Evolutionary conservation across 2,113 vertebrate genomes (phyloP).

Genomic region (Pluvianellus socialis): DNA sequence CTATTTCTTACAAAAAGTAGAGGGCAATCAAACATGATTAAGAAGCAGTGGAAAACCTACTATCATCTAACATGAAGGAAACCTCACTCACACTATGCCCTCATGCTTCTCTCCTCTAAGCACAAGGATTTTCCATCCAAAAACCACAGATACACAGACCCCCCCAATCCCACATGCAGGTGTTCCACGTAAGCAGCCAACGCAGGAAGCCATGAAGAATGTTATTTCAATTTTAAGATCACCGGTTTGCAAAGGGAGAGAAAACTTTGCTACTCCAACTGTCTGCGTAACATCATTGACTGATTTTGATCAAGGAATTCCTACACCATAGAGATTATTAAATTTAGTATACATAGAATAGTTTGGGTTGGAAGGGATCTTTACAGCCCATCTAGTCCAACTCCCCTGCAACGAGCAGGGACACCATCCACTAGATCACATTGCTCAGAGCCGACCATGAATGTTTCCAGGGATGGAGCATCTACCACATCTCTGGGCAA

Average conservation of each 20-base stretch:
- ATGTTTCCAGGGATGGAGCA: background rate
- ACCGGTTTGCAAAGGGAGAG: background rate
- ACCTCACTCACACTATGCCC: background rate
- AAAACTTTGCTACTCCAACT: background rate
- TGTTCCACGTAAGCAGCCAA: background rate
- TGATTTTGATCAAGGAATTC: background rate
- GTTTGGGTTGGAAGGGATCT: background rate
- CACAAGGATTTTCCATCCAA: background rate
- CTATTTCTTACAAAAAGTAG: background rate
- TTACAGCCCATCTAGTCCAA: background rate
- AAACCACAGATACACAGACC: background rate
- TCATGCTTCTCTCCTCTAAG: background rate
- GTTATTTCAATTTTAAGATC: background rate
- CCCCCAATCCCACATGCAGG: background rate
- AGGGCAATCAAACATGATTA: background rate
- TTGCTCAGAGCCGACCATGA: background rate
- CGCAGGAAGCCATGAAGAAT: background rate
- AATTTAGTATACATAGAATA: background rate
- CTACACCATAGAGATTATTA: background rate
- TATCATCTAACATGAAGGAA: background rate
- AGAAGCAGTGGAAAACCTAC: background rate
- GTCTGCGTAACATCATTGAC: background rate
- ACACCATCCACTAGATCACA: background rate
- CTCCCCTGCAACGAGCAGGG: background rate
- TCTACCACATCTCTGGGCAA: background rate